Evolutionary conservation across 2,888 invertebrate species (phyloP).

Genomic region (Alcis repandata): DNA sequence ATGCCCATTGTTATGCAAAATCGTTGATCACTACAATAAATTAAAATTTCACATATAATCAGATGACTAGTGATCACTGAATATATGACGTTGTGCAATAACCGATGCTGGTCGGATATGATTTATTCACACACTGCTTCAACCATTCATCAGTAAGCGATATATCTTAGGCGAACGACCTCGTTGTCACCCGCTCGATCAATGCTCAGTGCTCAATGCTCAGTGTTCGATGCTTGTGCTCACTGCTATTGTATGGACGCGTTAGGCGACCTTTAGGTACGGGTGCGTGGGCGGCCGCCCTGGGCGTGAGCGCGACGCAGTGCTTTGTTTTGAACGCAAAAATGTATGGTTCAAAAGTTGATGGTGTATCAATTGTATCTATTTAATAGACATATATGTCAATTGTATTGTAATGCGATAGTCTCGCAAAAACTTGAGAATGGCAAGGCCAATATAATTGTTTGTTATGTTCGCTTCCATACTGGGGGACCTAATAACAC

Average conservation of each 20-base stretch:
- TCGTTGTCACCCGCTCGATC: slow-evolving; percentile 64
- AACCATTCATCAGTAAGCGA: slow-evolving; percentile 38
- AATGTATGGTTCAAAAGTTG: slow-evolving; percentile 25
- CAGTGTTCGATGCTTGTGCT: no score
- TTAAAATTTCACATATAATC: slow-evolving; percentile 5
- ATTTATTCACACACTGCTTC: slow-evolving; percentile 13
- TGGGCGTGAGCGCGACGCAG: slow-evolving; percentile 65
- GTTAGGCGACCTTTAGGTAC: slow-evolving; percentile 65
- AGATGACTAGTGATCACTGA: not conserved
- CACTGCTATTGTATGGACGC: slow-evolving; percentile 45
- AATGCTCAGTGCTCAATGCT: slow-evolving; percentile 40
- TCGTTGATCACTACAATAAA: not conserved
- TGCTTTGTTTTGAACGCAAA: slow-evolving; percentile 31
- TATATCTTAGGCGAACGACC: slow-evolving; percentile 65
- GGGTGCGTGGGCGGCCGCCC: slow-evolving; percentile 61
- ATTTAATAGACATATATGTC: no score
- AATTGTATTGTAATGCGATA: no score
- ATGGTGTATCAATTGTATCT: no score
- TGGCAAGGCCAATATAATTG: no score
- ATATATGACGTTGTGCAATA: slow-evolving; percentile 2
- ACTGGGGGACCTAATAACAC: no score
- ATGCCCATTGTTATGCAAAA: not conserved
- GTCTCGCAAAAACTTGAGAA: no score
- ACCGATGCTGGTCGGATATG: slow-evolving; percentile 13
- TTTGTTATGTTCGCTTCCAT: no score